Base-by-base conservation (phyloP, 2,113 vertebrate genomes). In the Brachyhypopomus occidentalis region DNA sequence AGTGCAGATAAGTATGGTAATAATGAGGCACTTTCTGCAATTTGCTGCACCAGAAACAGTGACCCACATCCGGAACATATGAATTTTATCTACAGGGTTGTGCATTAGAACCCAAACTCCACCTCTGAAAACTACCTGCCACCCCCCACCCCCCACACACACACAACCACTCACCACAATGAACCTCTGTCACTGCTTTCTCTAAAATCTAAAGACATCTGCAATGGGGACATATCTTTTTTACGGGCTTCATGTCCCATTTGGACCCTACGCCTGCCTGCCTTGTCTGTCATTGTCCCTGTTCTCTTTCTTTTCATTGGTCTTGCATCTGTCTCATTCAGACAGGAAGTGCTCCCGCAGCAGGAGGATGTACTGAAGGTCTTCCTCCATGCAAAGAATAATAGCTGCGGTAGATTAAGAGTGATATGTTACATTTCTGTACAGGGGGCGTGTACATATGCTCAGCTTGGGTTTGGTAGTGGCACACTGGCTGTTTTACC, bases 31-130 rank as follows among this genome's bases (percentile, higher is more conserved):
- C 8, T 69, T 69, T 69, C 9, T 69, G 30, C 66, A 25, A 36
- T 69, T 67, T 67, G 64, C 27, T 67, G 64, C 64, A 22, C 16
- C 64, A 67, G 64, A 67, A 67, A 36, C 72, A 19, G 45, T 55
- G 17, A 69, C 66, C 30, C 66, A 69, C 66, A 69, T 69, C 66
- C 66, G 7, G 66, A 34, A 41, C 66, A 69, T 38, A 69, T 20
- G 38, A 69, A 69, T 19, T 36, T 69, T n/a, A 69, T 67, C 66
- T 69, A 20, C 11, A 9, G 34, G 64, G 64, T 34, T 17, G 30
- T 67, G 11, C 62, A 64, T 7, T 36, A 66, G 3, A 16, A 23
- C 25, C 62, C 11, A 38, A 6, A 3, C 36, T 4, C 36, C 36
- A 38, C 36, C 25, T 17, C 16, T 64, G 62, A 64, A 38, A 38